A percentile compares a stretch with the other conserved stretches of the same genome.
Conservation (phyloP, 2,113 vertebrate species). For the Sturnus vulgaris region DNA sequence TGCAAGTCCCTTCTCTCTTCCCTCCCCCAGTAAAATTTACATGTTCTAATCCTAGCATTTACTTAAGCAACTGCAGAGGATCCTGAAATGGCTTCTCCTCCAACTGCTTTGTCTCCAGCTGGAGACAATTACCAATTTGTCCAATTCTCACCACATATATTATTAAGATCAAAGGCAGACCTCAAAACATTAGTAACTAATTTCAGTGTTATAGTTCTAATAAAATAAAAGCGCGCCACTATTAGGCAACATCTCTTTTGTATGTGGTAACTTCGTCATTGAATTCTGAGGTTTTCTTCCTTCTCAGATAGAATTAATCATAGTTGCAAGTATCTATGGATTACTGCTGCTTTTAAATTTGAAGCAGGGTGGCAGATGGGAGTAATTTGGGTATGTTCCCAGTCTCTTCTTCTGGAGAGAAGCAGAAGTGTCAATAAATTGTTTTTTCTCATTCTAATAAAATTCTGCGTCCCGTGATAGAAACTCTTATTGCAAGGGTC, state of each 20-base stretch:
- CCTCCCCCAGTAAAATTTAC: neutral
- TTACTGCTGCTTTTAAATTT: slow-evolving; percentile 29
- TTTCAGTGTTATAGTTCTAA: slow-evolving; percentile 52
- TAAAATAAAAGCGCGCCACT: slow-evolving; percentile 13
- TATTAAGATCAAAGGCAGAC: slow-evolving; percentile 51
- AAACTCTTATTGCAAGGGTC: neutral
- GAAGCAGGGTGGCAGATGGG: slow-evolving; percentile 24
- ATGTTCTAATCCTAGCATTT: slow-evolving; percentile 31
- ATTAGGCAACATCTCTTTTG: slow-evolving; percentile 52
- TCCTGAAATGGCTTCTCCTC: slow-evolving; percentile 44
- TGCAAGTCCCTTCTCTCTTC: neutral
- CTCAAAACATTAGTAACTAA: slow-evolving; percentile 58
- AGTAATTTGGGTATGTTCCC: neutral
- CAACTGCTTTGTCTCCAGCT: slow-evolving; percentile 30
- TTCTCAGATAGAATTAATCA: slow-evolving; percentile 54
- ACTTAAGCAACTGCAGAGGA: slow-evolving; percentile 28
- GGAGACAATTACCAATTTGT: slow-evolving; percentile 47
- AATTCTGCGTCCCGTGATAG: neutral
- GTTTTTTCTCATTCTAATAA: neutral
- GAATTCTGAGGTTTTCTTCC: slow-evolving; percentile 44
- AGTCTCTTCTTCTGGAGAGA: neutral
- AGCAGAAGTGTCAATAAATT: neutral
- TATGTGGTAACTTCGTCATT: slow-evolving; percentile 49
- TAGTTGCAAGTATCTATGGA: slow-evolving; percentile 27
- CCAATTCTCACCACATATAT: slow-evolving; percentile 43